Evolutionary conservation across 2,888 invertebrate genomes (phyloP), one percentile per base, ranked within the genome.

Genomic region (Noctua janthe): DNA sequence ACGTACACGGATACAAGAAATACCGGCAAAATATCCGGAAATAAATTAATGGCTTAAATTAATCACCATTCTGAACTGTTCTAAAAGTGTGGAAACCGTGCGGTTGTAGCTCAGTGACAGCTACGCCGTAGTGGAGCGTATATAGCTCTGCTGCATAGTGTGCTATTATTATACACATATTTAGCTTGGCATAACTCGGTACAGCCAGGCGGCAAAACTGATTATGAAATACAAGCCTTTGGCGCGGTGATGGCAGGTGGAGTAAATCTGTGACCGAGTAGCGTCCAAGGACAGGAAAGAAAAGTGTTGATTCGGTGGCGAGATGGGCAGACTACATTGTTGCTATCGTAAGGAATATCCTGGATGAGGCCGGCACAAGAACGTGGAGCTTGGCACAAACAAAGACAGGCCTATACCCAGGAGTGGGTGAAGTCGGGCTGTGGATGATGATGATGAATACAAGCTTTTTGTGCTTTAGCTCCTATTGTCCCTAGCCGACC

Each of bases 111-210:
- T 17, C 43, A 35, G 39, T 0, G 39, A 15, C 29, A 23, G 69
- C 70, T 79, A 70, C 49, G 43, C 43, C 76, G 66, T 78, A 47
- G 47, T 66, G 4, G 4, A 11, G 2, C 29, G 75, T 23, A 39
- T 51, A 39, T 39, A 43, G 62, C 76, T n/a, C 56, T 11, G 56
- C 56, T 56, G n/a, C 59, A 59, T 59, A 47, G 7, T 7, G 10
- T 15, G 15, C 29, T 62, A 62, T 62, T 29, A 15, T 29, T 29
- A 62, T 17, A 35, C 35, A 64, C 17, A 35, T 17, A 7, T 64
- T 64, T 29, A 35, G 64, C 17, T 64, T 6, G 8, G 62, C 7
- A 35, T 35, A 17, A 35, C 2, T 35, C 3, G 17, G 8, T 35
- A 17, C 62, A 62, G 15, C 62, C 15, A 6, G n/a, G 5, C 13